Evolutionary conservation across 1,140 invertebrate genomes (phyloP).

Genomic region (Onthophagus taurus): DNA sequence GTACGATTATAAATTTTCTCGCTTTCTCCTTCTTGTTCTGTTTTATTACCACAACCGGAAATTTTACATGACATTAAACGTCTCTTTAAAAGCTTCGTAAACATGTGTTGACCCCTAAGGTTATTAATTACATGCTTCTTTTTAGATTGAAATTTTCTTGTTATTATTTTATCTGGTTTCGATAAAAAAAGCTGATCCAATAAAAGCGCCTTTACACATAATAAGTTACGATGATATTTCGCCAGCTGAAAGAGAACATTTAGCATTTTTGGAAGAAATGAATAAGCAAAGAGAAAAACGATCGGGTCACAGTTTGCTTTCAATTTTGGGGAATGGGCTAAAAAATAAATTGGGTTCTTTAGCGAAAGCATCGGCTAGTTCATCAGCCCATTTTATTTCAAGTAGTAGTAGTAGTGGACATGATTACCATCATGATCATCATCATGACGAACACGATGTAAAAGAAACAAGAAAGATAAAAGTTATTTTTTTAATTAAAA

Average conservation of each 20-base stretch:
- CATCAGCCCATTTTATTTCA: slow-evolving; percentile 43
- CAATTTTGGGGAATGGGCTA: slow-evolving; percentile 42
- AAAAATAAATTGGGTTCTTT: slow-evolving; percentile 46
- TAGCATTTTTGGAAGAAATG: slow-evolving; percentile 18
- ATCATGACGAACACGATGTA: slow-evolving; percentile 38
- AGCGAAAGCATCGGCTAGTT: slow-evolving; percentile 43
- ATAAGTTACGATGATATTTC: slow-evolving; percentile 23
- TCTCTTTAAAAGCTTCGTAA: too few species aligned
- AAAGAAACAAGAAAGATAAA: slow-evolving; percentile 16
- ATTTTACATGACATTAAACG: too few species aligned
- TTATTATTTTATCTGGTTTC: too few species aligned
- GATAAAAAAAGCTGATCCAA: slow-evolving; percentile 17
- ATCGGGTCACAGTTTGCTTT: slow-evolving; percentile 27
- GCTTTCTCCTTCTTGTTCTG: too few species aligned
- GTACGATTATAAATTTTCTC: too few species aligned
- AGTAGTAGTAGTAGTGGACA: slow-evolving; percentile 41
- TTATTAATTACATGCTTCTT: too few species aligned
- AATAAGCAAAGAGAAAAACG: slow-evolving; percentile 12
- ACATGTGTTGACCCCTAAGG: too few species aligned
- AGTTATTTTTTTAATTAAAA: neutral
- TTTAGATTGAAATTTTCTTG: too few species aligned
- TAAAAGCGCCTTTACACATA: slow-evolving; percentile 20
- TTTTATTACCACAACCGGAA: too few species aligned
- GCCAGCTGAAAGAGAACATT: slow-evolving; percentile 17
- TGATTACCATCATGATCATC: slow-evolving; percentile 41